Base-by-base conservation (phyloP, 2,797 vertebrate genomes). In the Epinephelus coioides region DNA sequence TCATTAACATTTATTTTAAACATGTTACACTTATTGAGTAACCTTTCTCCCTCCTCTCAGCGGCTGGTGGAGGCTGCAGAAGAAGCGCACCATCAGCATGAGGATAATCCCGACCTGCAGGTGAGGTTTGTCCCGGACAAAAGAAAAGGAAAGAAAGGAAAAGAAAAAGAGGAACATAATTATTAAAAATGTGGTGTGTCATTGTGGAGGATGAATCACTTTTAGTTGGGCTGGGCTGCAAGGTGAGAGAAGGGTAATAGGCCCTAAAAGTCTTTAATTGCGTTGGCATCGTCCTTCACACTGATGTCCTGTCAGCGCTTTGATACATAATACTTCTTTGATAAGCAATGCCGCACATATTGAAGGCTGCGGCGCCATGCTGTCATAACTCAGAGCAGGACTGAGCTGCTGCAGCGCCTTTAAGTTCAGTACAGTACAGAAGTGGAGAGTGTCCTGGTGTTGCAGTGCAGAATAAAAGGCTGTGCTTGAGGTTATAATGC, bases 31-130 rank as follows among this genome's bases (percentile, higher is more conserved):
- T 51, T 19, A 8, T 49, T 40, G 69, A 76, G 19, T 30, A 17
- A 4, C 2, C 9, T 3, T 40, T 18, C 38, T 3, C 15, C 40
- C 43, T 82, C 21, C 57, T 86, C 83, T 5, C 86, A 99, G 98
- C 96, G 97, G 78, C 96, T 99, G 17, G 98, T 99, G 85, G 98
- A 99, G 90, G 98, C 98, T 64, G 98, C 98, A 18, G 98, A 99
- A 88, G 97, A 98, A 77, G 98, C 98, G 71, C 97, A 99, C 59
- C 94, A 97, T 89, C 97, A 99, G 82, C 98, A 99, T 2, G 97
- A 98, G 87, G 98, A 99, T 62, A 97, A 99, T 85, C 97, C 98
- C 10, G 97, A 99, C 57, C 94, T 99, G 69, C 97, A 99, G 98
- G 98, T 99, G 94, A 95, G 80, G 14, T 30, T 72, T 56, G 13